Evolutionary conservation across 2,888 invertebrate species (phyloP).

Genomic region (Thyatira batis): DNA sequence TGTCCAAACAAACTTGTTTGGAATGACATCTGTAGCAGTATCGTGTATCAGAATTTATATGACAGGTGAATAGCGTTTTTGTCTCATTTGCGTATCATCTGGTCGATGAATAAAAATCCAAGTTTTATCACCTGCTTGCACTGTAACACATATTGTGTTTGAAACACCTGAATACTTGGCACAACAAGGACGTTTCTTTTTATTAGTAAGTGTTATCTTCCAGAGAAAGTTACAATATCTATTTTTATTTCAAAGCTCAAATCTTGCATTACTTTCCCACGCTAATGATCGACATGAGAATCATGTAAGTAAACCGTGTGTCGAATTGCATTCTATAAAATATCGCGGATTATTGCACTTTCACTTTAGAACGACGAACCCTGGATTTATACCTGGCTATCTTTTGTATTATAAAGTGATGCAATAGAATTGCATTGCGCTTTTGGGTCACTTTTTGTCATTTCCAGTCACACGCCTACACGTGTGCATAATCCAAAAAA

Average conservation of each 20-base stretch:
- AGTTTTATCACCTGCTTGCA: conserved; percentile 55
- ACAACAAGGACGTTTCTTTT: neutral
- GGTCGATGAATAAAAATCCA: conserved; percentile 48
- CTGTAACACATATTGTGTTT: conserved; percentile 33
- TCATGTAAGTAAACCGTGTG: conserved; percentile 18
- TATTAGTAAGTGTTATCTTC: neutral
- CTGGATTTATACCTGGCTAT: conserved; percentile 33
- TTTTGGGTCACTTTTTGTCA: conserved; percentile 41
- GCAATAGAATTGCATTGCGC: conserved; percentile 51
- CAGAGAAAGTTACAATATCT: neutral
- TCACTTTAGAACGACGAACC: conserved; percentile 11
- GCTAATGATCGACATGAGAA: conserved; percentile 52
- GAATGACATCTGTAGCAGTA: conserved; percentile 46
- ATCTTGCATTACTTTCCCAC: conserved; percentile 44
- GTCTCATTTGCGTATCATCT: conserved; percentile 59
- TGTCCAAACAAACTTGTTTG: neutral
- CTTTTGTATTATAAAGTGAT: conserved; percentile 33
- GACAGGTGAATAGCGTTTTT: conserved; percentile 66
- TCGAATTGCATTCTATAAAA: conserved; percentile 11
- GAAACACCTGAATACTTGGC: conserved; percentile 25
- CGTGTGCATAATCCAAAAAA: conserved; percentile 61
- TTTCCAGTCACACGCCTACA: conserved; percentile 67
- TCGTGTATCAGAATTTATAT: conserved; percentile 47
- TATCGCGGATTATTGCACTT: conserved; percentile 6
- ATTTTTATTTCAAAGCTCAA: neutral